Evolutionary conservation across 2,797 vertebrate species (phyloP).

Genomic region (Labroides dimidiatus): DNA sequence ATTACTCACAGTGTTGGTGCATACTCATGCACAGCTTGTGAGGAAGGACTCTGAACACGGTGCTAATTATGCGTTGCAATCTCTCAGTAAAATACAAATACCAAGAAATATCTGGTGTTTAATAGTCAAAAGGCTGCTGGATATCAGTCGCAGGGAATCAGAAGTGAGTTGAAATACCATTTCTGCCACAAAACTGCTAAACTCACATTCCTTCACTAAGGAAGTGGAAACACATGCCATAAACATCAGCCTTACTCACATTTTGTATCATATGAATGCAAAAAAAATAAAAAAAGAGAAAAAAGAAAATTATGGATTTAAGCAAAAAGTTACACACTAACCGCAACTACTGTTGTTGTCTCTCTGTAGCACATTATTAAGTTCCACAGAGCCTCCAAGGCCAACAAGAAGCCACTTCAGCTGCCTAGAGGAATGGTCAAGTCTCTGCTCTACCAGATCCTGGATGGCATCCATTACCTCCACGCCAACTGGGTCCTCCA

Average conservation of each 20-base stretch:
- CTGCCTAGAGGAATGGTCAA: slow-evolving; percentile 99
- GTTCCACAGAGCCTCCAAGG: slow-evolving; percentile 99
- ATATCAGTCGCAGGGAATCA: slow-evolving; percentile 38
- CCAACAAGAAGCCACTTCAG: slow-evolving; percentile 99
- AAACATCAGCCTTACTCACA: slow-evolving; percentile 43
- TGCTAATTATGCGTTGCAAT: slow-evolving; percentile 37
- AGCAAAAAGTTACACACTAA: neutral
- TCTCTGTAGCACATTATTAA: slow-evolving; percentile 97
- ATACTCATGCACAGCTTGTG: slow-evolving; percentile 7
- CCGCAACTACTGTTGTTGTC: slow-evolving; percentile 39
- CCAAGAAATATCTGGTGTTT: slow-evolving; percentile 29
- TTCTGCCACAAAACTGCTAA: slow-evolving; percentile 53
- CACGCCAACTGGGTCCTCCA: slow-evolving; percentile 99
- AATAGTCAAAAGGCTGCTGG: slow-evolving; percentile 34
- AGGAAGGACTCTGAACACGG: slow-evolving; percentile 9
- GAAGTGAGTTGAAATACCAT: slow-evolving; percentile 47
- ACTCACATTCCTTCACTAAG: slow-evolving; percentile 37
- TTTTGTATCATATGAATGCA: slow-evolving; percentile 15
- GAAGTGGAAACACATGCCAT: slow-evolving; percentile 57
- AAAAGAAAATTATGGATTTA: slow-evolving; percentile 12
- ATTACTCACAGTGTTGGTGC: neutral
- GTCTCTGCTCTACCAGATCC: slow-evolving; percentile 99
- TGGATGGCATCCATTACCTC: slow-evolving; percentile 99
- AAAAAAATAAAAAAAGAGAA: neutral
- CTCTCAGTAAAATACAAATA: slow-evolving; percentile 36